Evolutionary conservation across 2,888 invertebrate species (phyloP).

Genomic region (Rhyacophila evoluta): DNA sequence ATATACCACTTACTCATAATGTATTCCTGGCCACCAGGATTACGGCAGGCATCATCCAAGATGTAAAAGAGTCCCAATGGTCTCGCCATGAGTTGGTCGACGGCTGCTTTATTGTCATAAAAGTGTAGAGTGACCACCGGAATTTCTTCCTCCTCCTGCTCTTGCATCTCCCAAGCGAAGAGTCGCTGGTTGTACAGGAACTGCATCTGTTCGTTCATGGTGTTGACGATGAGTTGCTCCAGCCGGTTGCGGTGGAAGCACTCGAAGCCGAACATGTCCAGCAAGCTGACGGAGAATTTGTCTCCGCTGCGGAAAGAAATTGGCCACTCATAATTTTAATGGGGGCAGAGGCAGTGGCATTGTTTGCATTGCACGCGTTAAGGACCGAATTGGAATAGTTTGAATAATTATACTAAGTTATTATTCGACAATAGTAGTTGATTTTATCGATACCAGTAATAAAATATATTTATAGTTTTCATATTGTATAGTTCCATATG

Average conservation of each 20-base stretch:
- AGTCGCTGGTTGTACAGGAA: conserved; percentile 93
- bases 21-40: conserved; percentile 77
- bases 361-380: neutral
- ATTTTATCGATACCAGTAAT: too few species aligned
- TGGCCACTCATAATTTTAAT: conserved; percentile 41
- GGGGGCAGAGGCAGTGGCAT: neutral
- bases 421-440: too few species aligned
- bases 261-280: conserved; percentile 95
- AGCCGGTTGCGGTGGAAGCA: conserved; percentile 88
- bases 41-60: conserved; percentile 88
- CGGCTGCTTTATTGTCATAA: conserved; percentile 88
- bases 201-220: conserved; percentile 92
- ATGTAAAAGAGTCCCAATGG: conserved; percentile 86
- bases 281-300: conserved; percentile 81
- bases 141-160: conserved; percentile 84
- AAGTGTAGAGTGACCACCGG: conserved; percentile 79
- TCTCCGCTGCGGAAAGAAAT: conserved; percentile 77
- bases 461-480: too few species aligned
- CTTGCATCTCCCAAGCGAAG: conserved; percentile 91
- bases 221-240: conserved; percentile 90
- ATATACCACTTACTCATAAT: conserved; percentile 75
- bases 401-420: too few species aligned
- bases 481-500: too few species aligned
- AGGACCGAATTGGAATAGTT: neutral
- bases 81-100: conserved; percentile 89